Base-by-base conservation (phyloP, 2,888 invertebrate species). In the Argyresthia goedartella region DNA sequence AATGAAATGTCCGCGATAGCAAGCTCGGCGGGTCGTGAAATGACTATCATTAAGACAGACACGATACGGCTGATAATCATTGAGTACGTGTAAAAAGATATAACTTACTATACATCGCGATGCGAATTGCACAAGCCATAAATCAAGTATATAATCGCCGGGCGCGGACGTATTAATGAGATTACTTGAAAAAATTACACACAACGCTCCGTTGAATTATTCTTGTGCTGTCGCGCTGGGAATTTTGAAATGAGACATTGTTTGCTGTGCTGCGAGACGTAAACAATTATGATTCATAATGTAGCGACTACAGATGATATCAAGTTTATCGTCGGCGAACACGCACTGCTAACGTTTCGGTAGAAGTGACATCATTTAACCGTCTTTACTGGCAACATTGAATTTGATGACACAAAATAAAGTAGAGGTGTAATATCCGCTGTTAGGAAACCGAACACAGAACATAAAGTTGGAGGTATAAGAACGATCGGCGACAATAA, bases 1-100 rank as follows among this genome's bases (percentile, higher is more conserved):
- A 85, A 85, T 81, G 76, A 79, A 80, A 81, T 79, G 79, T 81
- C 78, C 73, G 76, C 73, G 69, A 72, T 72, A 74, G 77, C 76
- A 64, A 77, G 80, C 73, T 67, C 75, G 80, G 70, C 78, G 79
- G 77, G 75, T 81, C 81, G 77, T 80, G 78, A 81, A 82, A 84
- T 84, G 75, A 85, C 84, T 77, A 81, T 82, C 79, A 86, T 86
- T 86, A 86, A 76, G 70, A 64, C 73, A 79, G 78, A 82, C 84
- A 80, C 85, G 84, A 84, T 84, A 81, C 80, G 79, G 76, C 79
- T 77, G 81, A 84, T 85, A 84, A 84, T 84, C 76, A 82, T 81
- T 78, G 74, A 69, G 68, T 76, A 60, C 72, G 71, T 66, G 82
- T 76, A 84, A 84, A 84, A 84, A 85, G 77, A 79, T 72, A 79